Conservation (phyloP, 2,113 vertebrate species). For the Channa maculata region DNA sequence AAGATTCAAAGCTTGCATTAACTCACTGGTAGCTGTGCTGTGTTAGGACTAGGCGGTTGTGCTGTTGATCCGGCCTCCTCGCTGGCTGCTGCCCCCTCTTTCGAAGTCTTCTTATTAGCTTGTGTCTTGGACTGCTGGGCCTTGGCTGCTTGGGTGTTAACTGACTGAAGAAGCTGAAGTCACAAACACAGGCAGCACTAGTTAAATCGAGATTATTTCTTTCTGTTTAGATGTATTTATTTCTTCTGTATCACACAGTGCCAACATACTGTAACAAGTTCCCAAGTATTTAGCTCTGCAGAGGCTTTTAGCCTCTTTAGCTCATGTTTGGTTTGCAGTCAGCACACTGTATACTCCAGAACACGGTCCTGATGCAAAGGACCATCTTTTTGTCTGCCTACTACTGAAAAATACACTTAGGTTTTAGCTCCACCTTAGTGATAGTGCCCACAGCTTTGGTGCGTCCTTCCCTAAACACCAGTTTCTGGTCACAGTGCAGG, state of each 20-base stretch:
- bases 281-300: too few species aligned
- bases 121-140: slow-evolving; percentile 93
- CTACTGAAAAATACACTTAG: background rate
- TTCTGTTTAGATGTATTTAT: too few species aligned
- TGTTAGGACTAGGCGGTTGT: slow-evolving; percentile 73
- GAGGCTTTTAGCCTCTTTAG: too few species aligned
- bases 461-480: slow-evolving; percentile 96
- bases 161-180: slow-evolving; percentile 90
- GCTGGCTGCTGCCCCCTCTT: slow-evolving; percentile 74
- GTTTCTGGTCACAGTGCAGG: slow-evolving; percentile 93
- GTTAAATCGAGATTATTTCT: background rate
- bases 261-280: too few species aligned
- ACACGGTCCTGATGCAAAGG: too few species aligned
- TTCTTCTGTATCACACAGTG: too few species aligned
- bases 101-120: slow-evolving; percentile 85
- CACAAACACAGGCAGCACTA: background rate
- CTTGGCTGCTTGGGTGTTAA: slow-evolving; percentile 91
- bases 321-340: background rate
- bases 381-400: too few species aligned
- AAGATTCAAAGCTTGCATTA: background rate
- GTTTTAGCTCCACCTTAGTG: slow-evolving; percentile 86
- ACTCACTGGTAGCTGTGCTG: slow-evolving; percentile 81
- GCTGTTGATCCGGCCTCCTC: slow-evolving; percentile 70
- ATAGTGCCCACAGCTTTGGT: slow-evolving; percentile 98
- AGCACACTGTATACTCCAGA: too few species aligned